phyloP scores from a whole-genome alignment of 2,888 invertebrate genomes.

The Hetaerina titia region DNA sequence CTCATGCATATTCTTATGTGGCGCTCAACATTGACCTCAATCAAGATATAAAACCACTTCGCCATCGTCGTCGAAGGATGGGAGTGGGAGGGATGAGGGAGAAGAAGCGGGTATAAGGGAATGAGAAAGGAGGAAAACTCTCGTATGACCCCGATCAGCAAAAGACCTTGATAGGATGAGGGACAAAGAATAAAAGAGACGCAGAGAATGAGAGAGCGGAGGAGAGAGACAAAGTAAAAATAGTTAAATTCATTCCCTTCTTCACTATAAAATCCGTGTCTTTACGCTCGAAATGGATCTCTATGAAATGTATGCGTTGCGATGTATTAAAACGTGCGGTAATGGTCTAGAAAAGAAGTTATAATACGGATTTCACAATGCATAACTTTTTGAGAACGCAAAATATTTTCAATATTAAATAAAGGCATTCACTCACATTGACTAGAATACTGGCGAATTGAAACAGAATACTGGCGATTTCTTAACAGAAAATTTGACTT shows the following conservation, averaged over 20 bases:
- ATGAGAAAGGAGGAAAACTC: neutral
- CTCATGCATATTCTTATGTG: constrained; percentile 33
- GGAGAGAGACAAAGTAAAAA: neutral
- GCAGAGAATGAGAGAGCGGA: neutral
- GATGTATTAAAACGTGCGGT: neutral
- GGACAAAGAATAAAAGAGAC: neutral
- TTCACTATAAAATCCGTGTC: neutral
- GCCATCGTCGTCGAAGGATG: neutral
- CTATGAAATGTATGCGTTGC: neutral
- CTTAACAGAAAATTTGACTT: too few relatives aligned
- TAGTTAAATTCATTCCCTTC: neutral
- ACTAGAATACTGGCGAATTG: too few relatives aligned
- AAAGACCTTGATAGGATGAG: neutral
- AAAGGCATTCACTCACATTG: too few relatives aligned
- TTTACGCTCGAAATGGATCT: neutral
- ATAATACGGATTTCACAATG: too few relatives aligned
- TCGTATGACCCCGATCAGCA: neutral
- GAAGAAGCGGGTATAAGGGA: neutral
- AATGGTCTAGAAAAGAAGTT: too few relatives aligned
- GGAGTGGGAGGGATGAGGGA: neutral
- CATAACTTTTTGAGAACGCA: too few relatives aligned
- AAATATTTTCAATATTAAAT: too few relatives aligned
- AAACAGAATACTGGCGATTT: too few relatives aligned
- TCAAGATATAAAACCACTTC: neutral
- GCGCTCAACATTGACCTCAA: constrained; percentile 18